Conservation (phyloP, 2,113 vertebrate species). For the Gobiocypris rarus region DNA sequence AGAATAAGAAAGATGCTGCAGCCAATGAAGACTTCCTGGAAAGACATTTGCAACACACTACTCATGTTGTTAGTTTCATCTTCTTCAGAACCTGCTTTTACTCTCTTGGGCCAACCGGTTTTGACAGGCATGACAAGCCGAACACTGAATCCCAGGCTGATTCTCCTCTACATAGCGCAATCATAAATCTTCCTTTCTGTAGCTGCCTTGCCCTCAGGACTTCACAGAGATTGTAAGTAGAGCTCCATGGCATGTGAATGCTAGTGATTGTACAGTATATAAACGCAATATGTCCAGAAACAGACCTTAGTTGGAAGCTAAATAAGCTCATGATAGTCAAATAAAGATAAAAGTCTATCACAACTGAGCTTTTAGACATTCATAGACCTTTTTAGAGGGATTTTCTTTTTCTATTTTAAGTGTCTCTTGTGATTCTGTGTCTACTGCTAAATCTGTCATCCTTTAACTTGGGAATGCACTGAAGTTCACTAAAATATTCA, state of each 20-base stretch:
- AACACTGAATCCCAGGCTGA: constrained; percentile 8
- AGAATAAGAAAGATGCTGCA: background rate
- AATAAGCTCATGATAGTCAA: background rate
- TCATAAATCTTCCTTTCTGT: constrained; percentile 21
- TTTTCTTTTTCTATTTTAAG: constrained; percentile 18
- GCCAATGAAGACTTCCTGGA: background rate
- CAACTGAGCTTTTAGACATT: background rate
- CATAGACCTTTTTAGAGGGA: background rate
- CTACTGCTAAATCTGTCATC: constrained; percentile 16
- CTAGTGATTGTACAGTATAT: constrained; percentile 3
- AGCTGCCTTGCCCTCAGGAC: background rate
- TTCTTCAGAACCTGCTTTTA: constrained; percentile 9
- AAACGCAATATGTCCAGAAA: background rate
- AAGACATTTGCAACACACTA: background rate
- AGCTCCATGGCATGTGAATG: background rate
- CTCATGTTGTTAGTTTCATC: background rate
- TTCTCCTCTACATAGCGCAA: background rate
- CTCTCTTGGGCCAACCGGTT: background rate
- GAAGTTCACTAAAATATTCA: constrained; percentile 41
- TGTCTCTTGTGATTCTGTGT: constrained; percentile 15
- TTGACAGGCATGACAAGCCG: constrained; percentile 12
- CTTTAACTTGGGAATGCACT: constrained; percentile 12
- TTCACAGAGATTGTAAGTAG: background rate
- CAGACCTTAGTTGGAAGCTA: background rate
- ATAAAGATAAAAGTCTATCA: background rate